Evolutionary conservation across 2,888 invertebrate genomes (phyloP).

Genomic region (Eupithecia subfuscata): DNA sequence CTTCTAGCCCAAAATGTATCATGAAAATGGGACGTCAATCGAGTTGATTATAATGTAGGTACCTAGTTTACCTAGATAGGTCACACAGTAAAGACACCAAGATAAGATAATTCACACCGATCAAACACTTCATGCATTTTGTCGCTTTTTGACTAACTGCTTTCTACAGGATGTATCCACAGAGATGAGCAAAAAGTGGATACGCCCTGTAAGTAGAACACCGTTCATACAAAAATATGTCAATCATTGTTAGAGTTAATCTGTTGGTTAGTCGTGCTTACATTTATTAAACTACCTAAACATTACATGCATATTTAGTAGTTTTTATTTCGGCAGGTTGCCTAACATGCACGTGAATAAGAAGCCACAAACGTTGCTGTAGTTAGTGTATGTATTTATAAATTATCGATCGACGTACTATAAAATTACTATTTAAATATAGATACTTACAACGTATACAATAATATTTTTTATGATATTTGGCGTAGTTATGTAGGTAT

Average conservation of each 20-base stretch:
- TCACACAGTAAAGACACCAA: constrained; percentile 20
- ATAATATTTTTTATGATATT: not conserved
- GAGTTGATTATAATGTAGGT: not conserved
- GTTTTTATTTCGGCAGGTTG: constrained; percentile 50
- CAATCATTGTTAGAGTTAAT: constrained; percentile 11
- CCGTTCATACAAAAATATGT: not conserved
- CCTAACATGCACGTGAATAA: constrained; percentile 65
- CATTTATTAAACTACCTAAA: constrained; percentile 13
- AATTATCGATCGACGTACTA: not conserved
- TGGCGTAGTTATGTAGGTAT: not conserved
- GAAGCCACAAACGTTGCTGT: constrained; percentile 28
- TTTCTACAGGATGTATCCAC: constrained; percentile 30
- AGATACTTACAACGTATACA: not conserved
- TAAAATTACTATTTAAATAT: not conserved
- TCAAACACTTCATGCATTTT: constrained; percentile 38
- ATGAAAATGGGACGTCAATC: not conserved
- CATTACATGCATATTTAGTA: constrained; percentile 43
- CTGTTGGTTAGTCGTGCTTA: constrained; percentile 28
- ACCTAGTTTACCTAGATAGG: not conserved
- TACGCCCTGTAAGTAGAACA: constrained; percentile 14
- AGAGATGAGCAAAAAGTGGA: constrained; percentile 16
- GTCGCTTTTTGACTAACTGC: constrained; percentile 28
- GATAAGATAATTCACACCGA: constrained; percentile 39
- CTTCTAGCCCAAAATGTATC: not conserved
- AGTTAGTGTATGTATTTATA: constrained; percentile 9